Evolutionary conservation across 2,888 invertebrate species (phyloP).

Genomic region (Desoria tigrina): DNA sequence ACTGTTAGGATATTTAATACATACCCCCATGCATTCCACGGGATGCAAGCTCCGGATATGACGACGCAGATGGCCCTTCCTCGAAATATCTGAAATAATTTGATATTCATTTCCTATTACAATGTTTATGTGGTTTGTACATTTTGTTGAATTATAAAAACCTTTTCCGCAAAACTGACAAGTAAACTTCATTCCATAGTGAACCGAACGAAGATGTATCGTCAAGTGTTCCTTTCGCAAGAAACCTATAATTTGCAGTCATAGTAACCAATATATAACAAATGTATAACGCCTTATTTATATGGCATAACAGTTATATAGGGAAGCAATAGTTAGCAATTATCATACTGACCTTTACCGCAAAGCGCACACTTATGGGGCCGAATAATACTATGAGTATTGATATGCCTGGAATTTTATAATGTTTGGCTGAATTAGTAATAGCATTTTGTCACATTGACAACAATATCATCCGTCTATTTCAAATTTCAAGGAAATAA

Average conservation of each 20-base stretch:
- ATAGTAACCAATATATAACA: too few relatives aligned
- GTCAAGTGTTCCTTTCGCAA: slow-evolving; percentile 49
- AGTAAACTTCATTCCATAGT: slow-evolving; percentile 46
- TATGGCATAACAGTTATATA: too few relatives aligned
- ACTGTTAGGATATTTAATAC: too few relatives aligned
- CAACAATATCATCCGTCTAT: slow-evolving; percentile 1
- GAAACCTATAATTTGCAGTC: slow-evolving; percentile 34
- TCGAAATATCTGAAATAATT: slow-evolving; percentile 34
- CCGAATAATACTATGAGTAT: slow-evolving; percentile 41
- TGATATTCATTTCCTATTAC: too few relatives aligned
- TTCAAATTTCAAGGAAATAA: neutral
- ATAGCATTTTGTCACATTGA: slow-evolving; percentile 1
- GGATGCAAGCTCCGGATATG: slow-evolving; percentile 52
- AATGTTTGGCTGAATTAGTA: too few relatives aligned
- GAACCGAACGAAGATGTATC: slow-evolving; percentile 49
- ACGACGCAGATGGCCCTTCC: slow-evolving; percentile 49
- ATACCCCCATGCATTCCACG: slow-evolving; percentile 43
- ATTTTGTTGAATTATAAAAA: neutral
- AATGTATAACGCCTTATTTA: too few relatives aligned
- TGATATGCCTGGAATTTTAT: slow-evolving; percentile 44
- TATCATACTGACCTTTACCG: slow-evolving; percentile 38
- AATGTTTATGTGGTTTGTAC: too few relatives aligned
- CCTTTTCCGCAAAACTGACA: slow-evolving; percentile 50
- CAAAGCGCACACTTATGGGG: slow-evolving; percentile 49
- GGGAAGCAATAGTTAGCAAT: too few relatives aligned